Evolutionary conservation across 2,888 invertebrate genomes (phyloP).

Genomic region (Diogma glabrata): DNA sequence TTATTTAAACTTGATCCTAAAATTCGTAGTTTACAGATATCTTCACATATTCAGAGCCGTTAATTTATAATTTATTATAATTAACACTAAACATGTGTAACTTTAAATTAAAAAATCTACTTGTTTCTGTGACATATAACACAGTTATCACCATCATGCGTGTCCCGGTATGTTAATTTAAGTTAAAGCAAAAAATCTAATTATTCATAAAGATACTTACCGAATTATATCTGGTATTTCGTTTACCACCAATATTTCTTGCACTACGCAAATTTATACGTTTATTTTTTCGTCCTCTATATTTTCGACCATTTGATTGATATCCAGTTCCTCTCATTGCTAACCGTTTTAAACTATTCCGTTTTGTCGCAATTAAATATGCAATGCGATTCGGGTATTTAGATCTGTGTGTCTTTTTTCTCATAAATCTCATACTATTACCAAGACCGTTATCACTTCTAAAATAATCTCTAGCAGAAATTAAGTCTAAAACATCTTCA

Average conservation of each 20-base stretch:
- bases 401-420: constrained; percentile 29
- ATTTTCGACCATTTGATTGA: constrained; percentile 23
- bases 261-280: constrained; percentile 14
- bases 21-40: no score
- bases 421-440: not conserved
- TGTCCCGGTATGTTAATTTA: no score
- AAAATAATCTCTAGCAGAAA: not conserved
- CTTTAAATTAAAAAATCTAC: no score
- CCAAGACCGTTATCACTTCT: not conserved
- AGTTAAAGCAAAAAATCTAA: no score
- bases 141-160: no score
- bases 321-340: constrained; percentile 44
- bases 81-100: no score
- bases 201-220: no score
- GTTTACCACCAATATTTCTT: constrained; percentile 17
- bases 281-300: constrained; percentile 17
- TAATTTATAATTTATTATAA: no score
- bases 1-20: no score
- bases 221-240: constrained; percentile 16
- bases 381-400: constrained; percentile 57
- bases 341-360: constrained; percentile 50
- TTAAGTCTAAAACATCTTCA: no score
- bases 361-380: constrained; percentile 59
- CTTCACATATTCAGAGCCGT: no score
- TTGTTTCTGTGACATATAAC: no score